Conservation (phyloP, 2,888 invertebrate genomes). For the Ditula angustiorana region DNA sequence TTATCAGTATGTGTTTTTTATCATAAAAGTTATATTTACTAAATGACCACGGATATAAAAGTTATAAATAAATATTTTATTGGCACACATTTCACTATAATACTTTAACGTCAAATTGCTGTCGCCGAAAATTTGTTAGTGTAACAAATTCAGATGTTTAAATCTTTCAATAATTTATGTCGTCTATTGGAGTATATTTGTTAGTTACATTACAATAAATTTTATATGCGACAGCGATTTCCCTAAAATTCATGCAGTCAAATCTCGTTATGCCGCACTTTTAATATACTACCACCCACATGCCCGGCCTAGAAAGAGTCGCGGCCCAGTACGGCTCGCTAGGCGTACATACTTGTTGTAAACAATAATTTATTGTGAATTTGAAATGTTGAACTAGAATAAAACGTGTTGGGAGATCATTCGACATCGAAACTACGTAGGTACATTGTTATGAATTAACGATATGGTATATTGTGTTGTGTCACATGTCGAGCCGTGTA, state of each 20-base stretch:
- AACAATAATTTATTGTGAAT: neutral
- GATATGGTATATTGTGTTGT: constrained; percentile 39
- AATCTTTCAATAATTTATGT: neutral
- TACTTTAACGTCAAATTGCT: constrained; percentile 54
- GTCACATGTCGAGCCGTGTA: constrained; percentile 39
- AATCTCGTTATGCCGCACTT: constrained; percentile 88
- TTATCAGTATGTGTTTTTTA: constrained; percentile 43
- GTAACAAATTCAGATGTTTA: neutral
- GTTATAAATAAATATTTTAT: constrained; percentile 64
- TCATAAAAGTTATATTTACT: constrained; percentile 38
- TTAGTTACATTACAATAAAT: constrained; percentile 48
- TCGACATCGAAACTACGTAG: constrained; percentile 13
- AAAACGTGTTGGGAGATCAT: constrained; percentile 20
- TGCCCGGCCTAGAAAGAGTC: neutral
- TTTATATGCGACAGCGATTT: constrained; percentile 56
- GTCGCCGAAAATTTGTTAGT: constrained; percentile 47
- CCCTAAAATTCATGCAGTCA: constrained; percentile 83
- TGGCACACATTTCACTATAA: constrained; percentile 67
- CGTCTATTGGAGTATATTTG: constrained; percentile 41
- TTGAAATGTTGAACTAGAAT: neutral
- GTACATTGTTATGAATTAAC: constrained; percentile 32
- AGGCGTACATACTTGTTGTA: too few species aligned
- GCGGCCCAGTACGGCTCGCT: too few species aligned
- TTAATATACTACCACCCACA: neutral
- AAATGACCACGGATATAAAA: constrained; percentile 68